Percentiles rank a stretch among this genome's conserved stretches.
Conservation (phyloP, 2,113 vertebrate genomes). For the Micronycteris hirsuta region DNA sequence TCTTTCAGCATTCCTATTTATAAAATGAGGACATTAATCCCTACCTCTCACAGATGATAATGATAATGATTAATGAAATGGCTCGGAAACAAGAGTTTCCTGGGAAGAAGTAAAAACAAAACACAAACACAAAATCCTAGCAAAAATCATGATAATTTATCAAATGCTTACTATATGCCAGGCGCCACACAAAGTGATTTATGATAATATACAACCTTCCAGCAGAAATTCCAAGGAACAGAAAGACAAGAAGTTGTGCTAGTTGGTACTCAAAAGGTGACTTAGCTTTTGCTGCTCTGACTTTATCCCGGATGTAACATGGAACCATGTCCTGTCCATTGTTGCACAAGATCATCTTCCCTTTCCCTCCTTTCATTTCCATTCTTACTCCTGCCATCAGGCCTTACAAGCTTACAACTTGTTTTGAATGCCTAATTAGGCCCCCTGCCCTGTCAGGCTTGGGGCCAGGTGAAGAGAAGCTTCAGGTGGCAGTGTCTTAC, state of each 20-base stretch:
- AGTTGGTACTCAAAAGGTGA: background rate
- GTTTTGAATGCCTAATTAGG: background rate
- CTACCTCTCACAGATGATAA: background rate
- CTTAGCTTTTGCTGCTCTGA: background rate
- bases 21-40: background rate
- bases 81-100: background rate
- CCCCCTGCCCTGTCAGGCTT: background rate
- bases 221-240: background rate
- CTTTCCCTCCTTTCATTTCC: background rate
- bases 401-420: background rate
- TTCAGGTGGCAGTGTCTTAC: background rate
- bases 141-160: background rate
- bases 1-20: background rate
- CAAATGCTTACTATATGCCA: background rate
- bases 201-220: background rate
- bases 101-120: constrained; percentile 16
- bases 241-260: background rate
- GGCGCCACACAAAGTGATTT: background rate
- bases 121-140: background rate
- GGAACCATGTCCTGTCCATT: background rate
- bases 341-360: background rate
- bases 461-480: background rate
- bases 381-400: background rate
- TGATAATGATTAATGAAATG: background rate
- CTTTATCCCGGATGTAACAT: background rate